Base-by-base conservation (phyloP, 2,113 vertebrate species). In the Anser brachyrhynchus region DNA sequence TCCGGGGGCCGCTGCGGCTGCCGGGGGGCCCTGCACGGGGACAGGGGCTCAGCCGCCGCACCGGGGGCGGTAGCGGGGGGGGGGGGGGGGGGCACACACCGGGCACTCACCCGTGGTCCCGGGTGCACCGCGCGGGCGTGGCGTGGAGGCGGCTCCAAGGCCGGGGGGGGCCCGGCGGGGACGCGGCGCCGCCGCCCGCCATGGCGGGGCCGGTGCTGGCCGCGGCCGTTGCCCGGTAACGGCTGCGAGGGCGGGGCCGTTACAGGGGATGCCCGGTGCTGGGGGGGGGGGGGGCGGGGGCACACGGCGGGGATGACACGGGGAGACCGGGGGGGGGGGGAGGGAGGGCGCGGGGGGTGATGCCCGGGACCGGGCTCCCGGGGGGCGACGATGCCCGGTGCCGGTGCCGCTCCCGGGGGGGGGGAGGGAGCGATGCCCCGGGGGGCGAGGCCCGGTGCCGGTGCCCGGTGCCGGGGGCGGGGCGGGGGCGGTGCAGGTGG, bases 141-240 rank as follows among this genome's bases (percentile, higher is more conserved):
- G 97, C 86, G 62, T 96, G 92, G 33, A 99, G 98, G 23, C 97
- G 98, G 73, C 19, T 96, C 97, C 75, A 98, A 98, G 43, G 97
- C 97, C 7, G 98, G 73, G 71, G 98, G 98, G 39, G 55, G 10
- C 15, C 29, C 29, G 55, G 55, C 29, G 55, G 55, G 55, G 55
- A 18, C 55, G 55, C 29, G 55, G 44, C 18, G 44, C 55, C 55
- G 29, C 55, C 55, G 29, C 55, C 55, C 33, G 29, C 55, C 55
- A 57, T 57, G 29, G 29, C 29, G 29, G 55, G 55, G 29, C 55
- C 55, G 55, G 29, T 57, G 55, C 55, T 57, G 49, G 49, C 49
- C 19, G 55, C 31, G 18, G 18, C 11, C 11, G 57, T 33, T 58
- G 23, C 52, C 28, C 44, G 44, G 44, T 46, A 46, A 46, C 44